Percentiles rank a stretch among this genome's conserved stretches.
Evolutionary conservation across 2,888 invertebrate genomes (phyloP).

Genomic region (Phaonia tiefii): DNA sequence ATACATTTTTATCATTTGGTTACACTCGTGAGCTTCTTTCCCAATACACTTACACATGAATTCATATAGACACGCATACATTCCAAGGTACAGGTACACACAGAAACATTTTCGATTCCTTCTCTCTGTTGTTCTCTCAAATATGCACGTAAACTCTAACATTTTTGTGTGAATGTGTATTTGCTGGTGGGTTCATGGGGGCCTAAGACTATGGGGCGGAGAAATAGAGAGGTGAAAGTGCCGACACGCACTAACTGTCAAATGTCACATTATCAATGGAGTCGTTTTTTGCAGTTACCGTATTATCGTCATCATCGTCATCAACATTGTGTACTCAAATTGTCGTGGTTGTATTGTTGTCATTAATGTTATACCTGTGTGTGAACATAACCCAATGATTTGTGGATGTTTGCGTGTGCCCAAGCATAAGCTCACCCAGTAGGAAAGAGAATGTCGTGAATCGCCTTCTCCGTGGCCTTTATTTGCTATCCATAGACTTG

Average conservation of each 20-base stretch:
- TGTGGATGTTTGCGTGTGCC: not conserved
- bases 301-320: not conserved
- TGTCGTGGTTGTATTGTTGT: slow-evolving; percentile 22
- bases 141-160: not conserved
- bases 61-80: slow-evolving; percentile 20
- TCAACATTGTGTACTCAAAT: not conserved
- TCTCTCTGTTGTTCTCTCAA: slow-evolving; percentile 1
- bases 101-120: not conserved
- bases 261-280: slow-evolving; percentile 63
- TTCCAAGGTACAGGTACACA: not conserved
- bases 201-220: no score
- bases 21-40: slow-evolving; percentile 21
- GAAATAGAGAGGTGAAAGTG: slow-evolving; percentile 39
- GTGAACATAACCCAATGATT: slow-evolving; percentile 10
- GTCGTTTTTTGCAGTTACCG: slow-evolving; percentile 8
- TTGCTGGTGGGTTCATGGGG: not conserved
- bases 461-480: no score
- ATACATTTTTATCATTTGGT: slow-evolving; percentile 56
- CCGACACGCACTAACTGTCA: slow-evolving; percentile 70
- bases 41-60: slow-evolving; percentile 7
- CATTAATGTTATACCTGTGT: slow-evolving; percentile 27
- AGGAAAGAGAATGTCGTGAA: no score
- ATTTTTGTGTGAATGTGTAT: slow-evolving; percentile 15
- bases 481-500: no score
- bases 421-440: no score